These are phyloP conservation scores for Aplocera efformata DNA, from an alignment of 2,888 invertebrate species.

Conservation along the genomic window DNA sequence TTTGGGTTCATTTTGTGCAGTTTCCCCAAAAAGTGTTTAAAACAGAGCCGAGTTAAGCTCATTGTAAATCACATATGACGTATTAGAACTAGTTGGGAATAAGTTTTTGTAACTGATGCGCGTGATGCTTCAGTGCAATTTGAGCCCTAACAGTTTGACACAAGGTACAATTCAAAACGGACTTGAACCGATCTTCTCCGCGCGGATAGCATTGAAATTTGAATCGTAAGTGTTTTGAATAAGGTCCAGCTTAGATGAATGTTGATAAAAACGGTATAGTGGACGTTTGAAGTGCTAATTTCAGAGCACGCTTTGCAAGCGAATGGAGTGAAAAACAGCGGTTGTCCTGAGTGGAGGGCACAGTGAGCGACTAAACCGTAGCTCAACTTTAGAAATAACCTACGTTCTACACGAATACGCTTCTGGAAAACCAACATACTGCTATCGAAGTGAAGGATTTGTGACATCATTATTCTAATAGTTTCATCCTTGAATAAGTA, in stretches of 20 bases:
- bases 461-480: too few relatives aligned
- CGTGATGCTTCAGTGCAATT: too few relatives aligned
- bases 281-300: constrained; percentile 21
- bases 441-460: too few relatives aligned
- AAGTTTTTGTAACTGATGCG: too few relatives aligned
- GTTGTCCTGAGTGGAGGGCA: constrained; percentile 4
- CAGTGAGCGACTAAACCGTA: not conserved
- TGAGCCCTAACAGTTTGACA: too few relatives aligned
- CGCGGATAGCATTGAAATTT: not conserved
- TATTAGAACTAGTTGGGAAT: not conserved
- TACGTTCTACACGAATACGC: too few relatives aligned
- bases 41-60: not conserved
- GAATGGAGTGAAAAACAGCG: constrained; percentile 17
- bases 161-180: too few relatives aligned
- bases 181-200: too few relatives aligned
- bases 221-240: not conserved
- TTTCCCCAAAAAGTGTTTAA: not conserved
- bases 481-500: too few relatives aligned
- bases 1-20: too few relatives aligned
- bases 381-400: too few relatives aligned
- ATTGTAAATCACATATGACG: not conserved
- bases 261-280: constrained; percentile 1
- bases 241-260: constrained; percentile 3
- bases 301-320: constrained; percentile 9
- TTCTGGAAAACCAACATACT: too few relatives aligned